Evolutionary conservation across 2,888 invertebrate genomes (phyloP).

Genomic region (Agriopis marginaria): DNA sequence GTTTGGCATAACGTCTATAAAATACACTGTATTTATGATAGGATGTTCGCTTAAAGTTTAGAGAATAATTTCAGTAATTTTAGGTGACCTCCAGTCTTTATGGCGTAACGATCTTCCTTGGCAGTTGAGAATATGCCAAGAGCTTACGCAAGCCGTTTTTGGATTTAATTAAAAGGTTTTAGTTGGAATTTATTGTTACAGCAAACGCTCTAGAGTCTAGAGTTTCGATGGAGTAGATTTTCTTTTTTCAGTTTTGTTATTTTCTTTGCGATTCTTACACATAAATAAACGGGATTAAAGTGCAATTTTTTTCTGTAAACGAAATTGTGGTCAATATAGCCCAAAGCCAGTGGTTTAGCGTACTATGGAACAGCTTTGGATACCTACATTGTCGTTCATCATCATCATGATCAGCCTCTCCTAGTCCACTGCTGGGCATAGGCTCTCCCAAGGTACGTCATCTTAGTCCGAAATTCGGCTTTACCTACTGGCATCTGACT

Average conservation of each 20-base stretch:
- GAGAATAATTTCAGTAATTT: constrained; percentile 23
- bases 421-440: too few species aligned
- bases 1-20: constrained; percentile 36
- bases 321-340: too few species aligned
- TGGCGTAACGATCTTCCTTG: constrained; percentile 26
- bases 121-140: constrained; percentile 32
- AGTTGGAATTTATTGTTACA: constrained; percentile 31
- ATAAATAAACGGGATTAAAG: too few species aligned
- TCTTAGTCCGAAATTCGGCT: too few species aligned
- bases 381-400: too few species aligned
- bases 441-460: too few species aligned
- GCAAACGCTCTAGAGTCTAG: constrained; percentile 13
- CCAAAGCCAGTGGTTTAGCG: too few species aligned
- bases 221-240: constrained; percentile 1
- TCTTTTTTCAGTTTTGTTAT: not conserved
- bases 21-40: constrained; percentile 31
- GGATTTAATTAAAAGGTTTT: constrained; percentile 35
- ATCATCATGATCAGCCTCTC: too few species aligned
- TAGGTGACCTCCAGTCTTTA: constrained; percentile 29
- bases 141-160: constrained; percentile 25
- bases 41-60: constrained; percentile 16
- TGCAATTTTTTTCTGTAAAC: too few species aligned
- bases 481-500: too few species aligned
- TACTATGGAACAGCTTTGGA: too few species aligned
- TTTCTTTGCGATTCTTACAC: too few species aligned